Base-by-base conservation (phyloP, 1,140 invertebrate genomes). In the Anastrepha obliqua region DNA sequence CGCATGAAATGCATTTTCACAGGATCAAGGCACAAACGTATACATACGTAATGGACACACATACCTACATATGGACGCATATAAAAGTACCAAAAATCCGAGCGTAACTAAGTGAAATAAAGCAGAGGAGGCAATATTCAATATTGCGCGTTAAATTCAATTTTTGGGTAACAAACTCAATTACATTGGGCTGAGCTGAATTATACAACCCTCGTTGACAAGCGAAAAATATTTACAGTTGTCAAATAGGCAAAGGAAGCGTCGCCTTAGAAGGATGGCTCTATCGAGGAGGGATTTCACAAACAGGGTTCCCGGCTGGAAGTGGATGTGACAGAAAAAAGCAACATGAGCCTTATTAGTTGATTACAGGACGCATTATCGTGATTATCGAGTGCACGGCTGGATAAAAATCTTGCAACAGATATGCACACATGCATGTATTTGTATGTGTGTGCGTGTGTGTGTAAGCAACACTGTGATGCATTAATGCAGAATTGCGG, bases 361-460 rank as follows among this genome's bases (percentile, higher is more conserved):
- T 93, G 92, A 93, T 93, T 93, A 93, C 92, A 93, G 91, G 90
- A 92, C 91, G 90, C 92, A 93, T 93, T 93, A 93, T 93, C 92
- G 90, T 93, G 92, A 93, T 93, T 92, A 93, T 93, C 90, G 89
- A 81, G 78, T 87, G 87, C 74, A n/a, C 59, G 74, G 42, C 70
- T 11, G 47, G 60, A 87, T 81, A 88, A 60, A 81, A 59, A 67
- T 85, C 74, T 39, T 39, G 59, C 59, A 60, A 70, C 60, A 85
- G 47, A 85, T 65, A 85, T 62, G 62, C 39, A 86, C 13, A 20
- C 11, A 7, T 55, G 2, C 29, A 29, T 29, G 29, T 17, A 85
- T 39, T 29, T 29, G 29, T 29, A 47, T 60, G 62, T 64, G 42
- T 39, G 81, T 60, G 81, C 11, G 29, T 85, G n/a, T 44, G 60